phyloP scores from a whole-genome alignment of 2,888 invertebrate genomes.

The Erebia ligea region DNA sequence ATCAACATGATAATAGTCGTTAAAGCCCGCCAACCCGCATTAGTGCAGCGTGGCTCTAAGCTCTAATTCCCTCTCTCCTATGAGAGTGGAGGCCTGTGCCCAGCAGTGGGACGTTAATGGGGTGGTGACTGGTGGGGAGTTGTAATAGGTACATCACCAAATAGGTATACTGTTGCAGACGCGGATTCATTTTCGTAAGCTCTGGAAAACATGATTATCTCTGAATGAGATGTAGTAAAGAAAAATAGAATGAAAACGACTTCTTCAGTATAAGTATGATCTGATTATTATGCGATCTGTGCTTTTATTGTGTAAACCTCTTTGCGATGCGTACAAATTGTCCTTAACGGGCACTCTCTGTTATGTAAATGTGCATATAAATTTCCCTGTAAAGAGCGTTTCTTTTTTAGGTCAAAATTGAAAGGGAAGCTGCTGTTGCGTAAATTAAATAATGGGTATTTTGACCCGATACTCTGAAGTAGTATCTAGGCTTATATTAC shows the following conservation, averaged over 20 bases:
- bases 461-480: constrained; percentile 39
- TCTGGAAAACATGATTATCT: constrained; percentile 1
- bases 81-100: too few species aligned
- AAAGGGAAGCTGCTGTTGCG: constrained; percentile 47
- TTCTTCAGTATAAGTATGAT: constrained; percentile 52
- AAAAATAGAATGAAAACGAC: constrained; percentile 32
- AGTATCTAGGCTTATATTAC: too few species aligned
- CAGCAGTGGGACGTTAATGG: too few species aligned
- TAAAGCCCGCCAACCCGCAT: too few species aligned
- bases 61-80: too few species aligned
- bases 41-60: too few species aligned
- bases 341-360: constrained; percentile 58
- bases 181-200: not conserved
- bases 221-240: constrained; percentile 27
- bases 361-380: constrained; percentile 66
- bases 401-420: constrained; percentile 55
- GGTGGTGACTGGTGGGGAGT: too few species aligned
- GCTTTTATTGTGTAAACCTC: constrained; percentile 61
- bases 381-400: constrained; percentile 53
- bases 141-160: too few species aligned
- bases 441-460: constrained; percentile 50
- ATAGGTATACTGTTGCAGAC: too few species aligned
- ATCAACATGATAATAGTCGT: too few species aligned
- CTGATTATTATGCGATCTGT: constrained; percentile 66
- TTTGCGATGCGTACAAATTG: constrained; percentile 65